These are phyloP conservation scores for Sorex fumeus DNA, from an alignment of 2,113 vertebrate species.

Conservation along the genomic window DNA sequence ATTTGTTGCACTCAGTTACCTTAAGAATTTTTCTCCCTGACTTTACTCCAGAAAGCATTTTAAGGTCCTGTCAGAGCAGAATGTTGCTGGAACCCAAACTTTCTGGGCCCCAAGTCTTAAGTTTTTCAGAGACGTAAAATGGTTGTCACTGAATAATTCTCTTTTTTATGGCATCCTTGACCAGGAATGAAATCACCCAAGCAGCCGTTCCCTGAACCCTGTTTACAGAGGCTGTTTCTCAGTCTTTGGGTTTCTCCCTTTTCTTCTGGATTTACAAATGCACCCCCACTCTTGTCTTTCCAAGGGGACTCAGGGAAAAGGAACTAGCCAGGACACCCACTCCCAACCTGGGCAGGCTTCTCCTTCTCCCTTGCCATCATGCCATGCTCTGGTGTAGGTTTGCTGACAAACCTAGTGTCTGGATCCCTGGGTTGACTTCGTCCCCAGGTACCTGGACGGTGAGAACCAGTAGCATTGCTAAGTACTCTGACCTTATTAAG, in stretches of 20 bases:
- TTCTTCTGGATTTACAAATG: not conserved
- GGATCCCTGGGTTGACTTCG: not conserved
- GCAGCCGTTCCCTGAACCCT: conserved; percentile 25
- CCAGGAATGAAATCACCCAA: conserved; percentile 58
- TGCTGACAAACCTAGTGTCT: not conserved
- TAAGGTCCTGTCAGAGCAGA: conserved; percentile 77
- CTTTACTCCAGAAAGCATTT: conserved; percentile 77
- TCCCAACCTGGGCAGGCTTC: not conserved
- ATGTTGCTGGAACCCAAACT: conserved; percentile 58
- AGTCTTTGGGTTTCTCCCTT: not conserved
- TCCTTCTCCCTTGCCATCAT: not conserved
- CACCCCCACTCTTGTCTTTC: not conserved
- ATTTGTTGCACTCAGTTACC: conserved; percentile 87
- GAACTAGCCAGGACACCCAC: not conserved
- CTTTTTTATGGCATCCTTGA: conserved; percentile 62
- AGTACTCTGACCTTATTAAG: not conserved
- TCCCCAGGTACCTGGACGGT: not conserved
- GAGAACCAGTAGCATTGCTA: not conserved
- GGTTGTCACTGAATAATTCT: not conserved
- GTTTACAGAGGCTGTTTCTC: not conserved
- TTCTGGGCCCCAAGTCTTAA: conserved; percentile 23
- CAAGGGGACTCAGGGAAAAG: rapidly evolving
- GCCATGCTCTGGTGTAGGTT: no score
- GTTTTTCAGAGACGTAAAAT: conserved; percentile 36
- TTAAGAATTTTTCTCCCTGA: conserved; percentile 86